Percentiles rank a stretch among this genome's conserved stretches.
phyloP scores from a whole-genome alignment of 2,113 vertebrate genomes.

The Xenopus laevis region DNA sequence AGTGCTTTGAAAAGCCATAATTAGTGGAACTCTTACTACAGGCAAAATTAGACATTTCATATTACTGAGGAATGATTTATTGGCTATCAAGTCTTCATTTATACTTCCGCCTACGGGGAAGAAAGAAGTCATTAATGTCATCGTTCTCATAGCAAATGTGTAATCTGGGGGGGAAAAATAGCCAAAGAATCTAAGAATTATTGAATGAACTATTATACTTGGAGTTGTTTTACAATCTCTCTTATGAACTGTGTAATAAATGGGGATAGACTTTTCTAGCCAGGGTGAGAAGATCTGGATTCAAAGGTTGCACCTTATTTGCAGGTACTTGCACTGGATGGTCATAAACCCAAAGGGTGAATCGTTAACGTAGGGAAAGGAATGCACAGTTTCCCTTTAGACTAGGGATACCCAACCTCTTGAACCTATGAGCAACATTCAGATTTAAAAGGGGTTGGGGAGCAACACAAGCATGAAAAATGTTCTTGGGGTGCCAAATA shows the following conservation, averaged over 20 bases:
- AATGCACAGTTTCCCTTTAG: too few relatives aligned
- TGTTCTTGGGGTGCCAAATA: too few relatives aligned
- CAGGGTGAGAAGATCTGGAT: background rate
- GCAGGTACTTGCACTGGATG: too few relatives aligned
- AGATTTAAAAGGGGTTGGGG: too few relatives aligned
- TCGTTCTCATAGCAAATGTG: slow-evolving; percentile 17
- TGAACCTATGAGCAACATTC: too few relatives aligned
- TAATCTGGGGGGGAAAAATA: slow-evolving; percentile 8
- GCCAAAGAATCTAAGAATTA: slow-evolving; percentile 2
- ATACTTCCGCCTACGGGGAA: slow-evolving; percentile 27
- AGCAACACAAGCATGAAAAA: too few relatives aligned
- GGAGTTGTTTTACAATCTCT: background rate
- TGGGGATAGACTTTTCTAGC: background rate
- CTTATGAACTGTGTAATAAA: background rate
- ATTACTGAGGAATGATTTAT: slow-evolving; percentile 33
- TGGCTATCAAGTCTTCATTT: slow-evolving; percentile 32
- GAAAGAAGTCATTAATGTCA: slow-evolving; percentile 24
- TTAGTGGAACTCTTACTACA: slow-evolving; percentile 21
- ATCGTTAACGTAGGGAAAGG: too few relatives aligned
- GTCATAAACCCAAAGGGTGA: too few relatives aligned
- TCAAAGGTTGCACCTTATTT: too few relatives aligned
- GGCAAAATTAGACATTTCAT: slow-evolving; percentile 27
- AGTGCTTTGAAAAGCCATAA: slow-evolving; percentile 29
- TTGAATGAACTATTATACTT: slow-evolving; percentile 1
- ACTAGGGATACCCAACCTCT: too few relatives aligned